Percentiles rank a stretch among this genome's conserved stretches.
phyloP scores from a whole-genome alignment of 1,140 invertebrate species.

The Oncopodura yosiiana region DNA sequence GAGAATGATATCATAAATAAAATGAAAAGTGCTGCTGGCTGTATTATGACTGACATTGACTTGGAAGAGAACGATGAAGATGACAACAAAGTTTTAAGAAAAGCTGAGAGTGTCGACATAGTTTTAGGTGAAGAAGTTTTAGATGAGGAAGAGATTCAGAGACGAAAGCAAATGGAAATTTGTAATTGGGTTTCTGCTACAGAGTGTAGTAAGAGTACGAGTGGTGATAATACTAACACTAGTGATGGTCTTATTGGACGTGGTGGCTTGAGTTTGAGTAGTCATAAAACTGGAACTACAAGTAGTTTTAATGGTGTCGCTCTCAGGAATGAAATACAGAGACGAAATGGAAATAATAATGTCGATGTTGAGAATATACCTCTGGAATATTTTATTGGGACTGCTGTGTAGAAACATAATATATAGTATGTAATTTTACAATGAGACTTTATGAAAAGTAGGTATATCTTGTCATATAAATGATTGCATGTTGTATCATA shows the following conservation, averaged over 20 bases:
- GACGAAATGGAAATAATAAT: conserved; percentile 33
- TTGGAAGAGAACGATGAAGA: neutral
- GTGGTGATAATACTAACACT: neutral
- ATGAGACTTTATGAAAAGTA: too few relatives aligned
- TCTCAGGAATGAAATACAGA: conserved; percentile 8
- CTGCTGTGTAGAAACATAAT: conserved; percentile 18
- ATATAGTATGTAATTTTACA: too few relatives aligned
- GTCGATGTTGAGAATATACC: conserved; percentile 18
- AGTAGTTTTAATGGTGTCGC: conserved; percentile 3
- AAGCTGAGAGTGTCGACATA: too few relatives aligned
- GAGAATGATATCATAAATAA: too few relatives aligned
- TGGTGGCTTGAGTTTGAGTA: neutral
- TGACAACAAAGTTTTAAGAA: too few relatives aligned
- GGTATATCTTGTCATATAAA: too few relatives aligned
- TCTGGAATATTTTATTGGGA: conserved; percentile 20
- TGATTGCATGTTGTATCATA: too few relatives aligned
- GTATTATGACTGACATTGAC: too few relatives aligned
- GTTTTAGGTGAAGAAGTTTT: neutral
- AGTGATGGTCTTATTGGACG: neutral
- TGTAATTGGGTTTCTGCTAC: conserved; percentile 17
- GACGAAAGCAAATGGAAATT: conserved; percentile 13
- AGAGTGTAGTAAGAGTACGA: neutral
- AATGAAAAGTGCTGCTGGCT: too few relatives aligned
- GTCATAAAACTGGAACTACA: conserved; percentile 1
- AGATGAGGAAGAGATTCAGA: conserved; percentile 11